These are phyloP conservation scores for Tribolium madens DNA, from an alignment of 1,140 invertebrate genomes.

Conservation along the genomic window DNA sequence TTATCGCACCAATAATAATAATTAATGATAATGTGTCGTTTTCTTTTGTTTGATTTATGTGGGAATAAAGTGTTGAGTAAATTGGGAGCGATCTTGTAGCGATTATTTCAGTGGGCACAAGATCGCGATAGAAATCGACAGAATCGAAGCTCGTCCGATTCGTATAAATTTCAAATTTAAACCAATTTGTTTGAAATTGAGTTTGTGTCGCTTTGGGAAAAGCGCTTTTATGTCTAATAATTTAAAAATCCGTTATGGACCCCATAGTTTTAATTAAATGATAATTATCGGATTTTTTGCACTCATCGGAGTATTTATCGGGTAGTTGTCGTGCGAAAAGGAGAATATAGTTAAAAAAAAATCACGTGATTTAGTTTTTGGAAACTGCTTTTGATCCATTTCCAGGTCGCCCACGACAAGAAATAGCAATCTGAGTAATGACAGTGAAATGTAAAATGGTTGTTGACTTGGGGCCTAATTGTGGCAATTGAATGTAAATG, in stretches of 20 bases:
- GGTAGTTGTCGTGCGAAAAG: neutral
- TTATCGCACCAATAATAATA: neutral
- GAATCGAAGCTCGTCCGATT: slow-evolving; percentile 2
- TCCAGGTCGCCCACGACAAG: neutral
- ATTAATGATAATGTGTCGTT: neutral
- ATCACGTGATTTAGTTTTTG: neutral
- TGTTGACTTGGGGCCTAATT: slow-evolving; percentile 13
- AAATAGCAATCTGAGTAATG: neutral
- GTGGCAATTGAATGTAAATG: slow-evolving; percentile 24
- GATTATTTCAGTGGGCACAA: slow-evolving; percentile 22
- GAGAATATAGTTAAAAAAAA: neutral
- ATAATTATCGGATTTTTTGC: slow-evolving; percentile 19
- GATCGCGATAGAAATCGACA: neutral
- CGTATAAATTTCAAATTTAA: slow-evolving; percentile 19
- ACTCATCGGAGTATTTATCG: neutral
- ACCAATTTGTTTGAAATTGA: slow-evolving; percentile 31
- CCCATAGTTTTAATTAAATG: slow-evolving; percentile 20
- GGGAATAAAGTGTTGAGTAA: neutral
- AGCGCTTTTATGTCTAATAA: slow-evolving; percentile 27
- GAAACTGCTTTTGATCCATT: neutral
- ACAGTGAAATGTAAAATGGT: neutral
- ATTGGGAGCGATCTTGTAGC: slow-evolving; percentile 19
- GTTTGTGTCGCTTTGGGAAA: slow-evolving; percentile 30
- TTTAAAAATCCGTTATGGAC: slow-evolving; percentile 16
- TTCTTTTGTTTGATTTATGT: neutral